Conservation (phyloP, 2,888 invertebrate species). For the Amiota minor region DNA sequence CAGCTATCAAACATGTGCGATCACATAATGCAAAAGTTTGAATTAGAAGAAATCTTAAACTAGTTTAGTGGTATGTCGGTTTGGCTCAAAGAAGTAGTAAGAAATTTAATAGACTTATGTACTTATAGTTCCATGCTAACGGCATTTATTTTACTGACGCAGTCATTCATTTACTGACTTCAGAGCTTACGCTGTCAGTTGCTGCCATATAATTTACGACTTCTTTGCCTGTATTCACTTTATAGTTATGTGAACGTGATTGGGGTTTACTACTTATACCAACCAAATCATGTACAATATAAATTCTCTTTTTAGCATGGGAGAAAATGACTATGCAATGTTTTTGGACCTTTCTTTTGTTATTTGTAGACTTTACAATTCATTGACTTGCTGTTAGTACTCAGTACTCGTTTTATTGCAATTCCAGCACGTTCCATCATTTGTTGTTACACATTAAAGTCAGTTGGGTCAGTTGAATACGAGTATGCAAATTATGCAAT, state of each 20-base stretch:
- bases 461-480: background rate
- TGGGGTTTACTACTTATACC: background rate
- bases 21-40: background rate
- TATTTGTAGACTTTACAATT: too few species aligned
- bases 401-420: background rate
- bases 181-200: background rate
- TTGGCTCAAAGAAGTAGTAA: background rate
- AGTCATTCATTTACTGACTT: background rate
- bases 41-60: conserved; percentile 1
- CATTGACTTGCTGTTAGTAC: too few species aligned
- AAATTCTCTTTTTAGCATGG: conserved; percentile 13
- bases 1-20: background rate
- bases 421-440: background rate
- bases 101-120: background rate
- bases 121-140: background rate
- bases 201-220: conserved; percentile 40
- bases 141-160: background rate
- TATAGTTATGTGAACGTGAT: background rate
- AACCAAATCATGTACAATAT: background rate
- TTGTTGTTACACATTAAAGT: conserved; percentile 4
- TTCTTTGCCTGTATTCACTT: background rate
- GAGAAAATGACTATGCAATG: background rate
- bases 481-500: conserved; percentile 17
- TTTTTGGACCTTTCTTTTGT: background rate
- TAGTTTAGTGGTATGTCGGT: background rate